Conservation (phyloP, 2,113 vertebrate genomes). For the Ursus arctos region DNA sequence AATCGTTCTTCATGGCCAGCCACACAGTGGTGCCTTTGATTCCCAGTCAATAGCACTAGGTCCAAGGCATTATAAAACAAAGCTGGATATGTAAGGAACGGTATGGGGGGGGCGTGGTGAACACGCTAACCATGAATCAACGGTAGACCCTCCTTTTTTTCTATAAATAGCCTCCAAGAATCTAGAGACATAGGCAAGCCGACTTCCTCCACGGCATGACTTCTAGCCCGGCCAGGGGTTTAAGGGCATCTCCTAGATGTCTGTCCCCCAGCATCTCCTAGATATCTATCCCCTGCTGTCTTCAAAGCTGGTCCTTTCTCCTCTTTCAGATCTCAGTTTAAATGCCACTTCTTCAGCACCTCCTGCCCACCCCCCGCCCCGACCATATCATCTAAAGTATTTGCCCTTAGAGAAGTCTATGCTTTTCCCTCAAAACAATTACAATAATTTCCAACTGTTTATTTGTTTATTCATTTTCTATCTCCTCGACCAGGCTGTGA, state of each 20-base stretch:
- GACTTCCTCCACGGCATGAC: slow-evolving; percentile 42
- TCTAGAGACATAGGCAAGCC: slow-evolving; percentile 67
- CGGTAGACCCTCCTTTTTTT: slow-evolving; percentile 73
- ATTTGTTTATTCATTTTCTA: neutral
- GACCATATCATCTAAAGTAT: neutral
- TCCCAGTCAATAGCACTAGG: slow-evolving; percentile 57
- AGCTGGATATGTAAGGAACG: slow-evolving; percentile 69
- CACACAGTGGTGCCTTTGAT: slow-evolving; percentile 79
- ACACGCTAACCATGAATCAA: slow-evolving; percentile 63
- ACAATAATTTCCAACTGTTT: neutral
- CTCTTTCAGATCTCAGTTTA: slow-evolving; percentile 43
- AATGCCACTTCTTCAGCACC: neutral
- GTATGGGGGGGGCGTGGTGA: neutral
- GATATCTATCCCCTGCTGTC: neutral
- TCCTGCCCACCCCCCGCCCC: neutral
- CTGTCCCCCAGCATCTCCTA: no score
- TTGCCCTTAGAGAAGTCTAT: neutral
- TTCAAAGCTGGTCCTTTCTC: neutral
- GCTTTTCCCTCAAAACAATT: slow-evolving; percentile 31
- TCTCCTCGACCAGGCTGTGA: neutral
- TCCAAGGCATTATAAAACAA: slow-evolving; percentile 68
- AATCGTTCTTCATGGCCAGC: slow-evolving; percentile 71
- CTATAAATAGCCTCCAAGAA: slow-evolving; percentile 69
- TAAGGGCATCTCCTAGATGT: neutral
- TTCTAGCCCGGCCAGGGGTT: neutral